Conservation (phyloP, 2,797 vertebrate species). For the Enteromius mattozi region DNA sequence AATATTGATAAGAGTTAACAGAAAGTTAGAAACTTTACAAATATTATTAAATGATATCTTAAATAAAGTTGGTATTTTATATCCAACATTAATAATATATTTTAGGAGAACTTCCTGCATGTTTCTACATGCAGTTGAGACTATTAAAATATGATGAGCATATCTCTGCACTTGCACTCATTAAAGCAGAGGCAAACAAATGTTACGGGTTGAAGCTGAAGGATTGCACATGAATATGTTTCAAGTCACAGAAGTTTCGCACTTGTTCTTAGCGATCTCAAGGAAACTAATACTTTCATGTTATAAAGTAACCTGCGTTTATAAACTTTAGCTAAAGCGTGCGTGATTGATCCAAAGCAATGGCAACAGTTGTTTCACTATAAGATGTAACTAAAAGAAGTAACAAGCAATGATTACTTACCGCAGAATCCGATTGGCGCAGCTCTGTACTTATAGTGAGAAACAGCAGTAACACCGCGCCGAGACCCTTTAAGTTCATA, state of each 20-base stretch:
- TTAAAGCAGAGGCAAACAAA: slow-evolving; percentile 51
- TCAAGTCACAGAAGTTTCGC: neutral
- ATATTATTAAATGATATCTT: neutral
- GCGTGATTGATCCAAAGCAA: neutral
- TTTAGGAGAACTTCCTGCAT: slow-evolving; percentile 47
- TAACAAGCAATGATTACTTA: slow-evolving; percentile 68
- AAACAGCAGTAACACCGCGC: slow-evolving; percentile 69
- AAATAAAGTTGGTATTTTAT: neutral
- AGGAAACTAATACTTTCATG: neutral
- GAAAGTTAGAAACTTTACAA: neutral
- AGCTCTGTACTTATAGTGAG: slow-evolving; percentile 72
- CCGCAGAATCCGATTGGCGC: slow-evolving; percentile 73
- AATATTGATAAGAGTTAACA: neutral
- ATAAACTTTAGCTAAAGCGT: slow-evolving; percentile 18
- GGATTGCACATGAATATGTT: neutral
- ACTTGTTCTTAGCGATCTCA: slow-evolving; percentile 1
- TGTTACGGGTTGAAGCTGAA: neutral
- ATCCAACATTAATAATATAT: neutral
- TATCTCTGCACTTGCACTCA: slow-evolving; percentile 11
- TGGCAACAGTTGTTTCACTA: neutral
- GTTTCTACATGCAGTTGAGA: slow-evolving; percentile 61
- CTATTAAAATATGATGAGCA: slow-evolving; percentile 61
- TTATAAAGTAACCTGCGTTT: slow-evolving; percentile 34
- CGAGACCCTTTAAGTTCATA: slow-evolving; percentile 68
- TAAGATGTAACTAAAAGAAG: neutral